A percentile compares a stretch with the other conserved stretches of the same genome.
Evolutionary conservation across 2,113 vertebrate species (phyloP).

Genomic region (Clarias macrocephalus): DNA sequence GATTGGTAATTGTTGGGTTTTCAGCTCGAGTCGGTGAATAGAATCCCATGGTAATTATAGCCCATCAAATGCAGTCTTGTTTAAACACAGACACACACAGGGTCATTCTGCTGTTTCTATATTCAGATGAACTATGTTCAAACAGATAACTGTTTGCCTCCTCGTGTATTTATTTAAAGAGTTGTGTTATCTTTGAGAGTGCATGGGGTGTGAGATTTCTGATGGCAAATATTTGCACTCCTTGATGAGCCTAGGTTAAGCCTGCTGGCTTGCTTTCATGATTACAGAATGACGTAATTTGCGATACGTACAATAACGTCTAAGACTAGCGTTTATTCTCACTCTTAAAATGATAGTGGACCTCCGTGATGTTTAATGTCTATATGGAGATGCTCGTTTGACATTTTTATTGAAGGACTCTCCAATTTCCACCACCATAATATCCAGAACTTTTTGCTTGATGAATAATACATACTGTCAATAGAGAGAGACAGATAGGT

Average conservation of each 20-base stretch:
- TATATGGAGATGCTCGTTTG: not conserved
- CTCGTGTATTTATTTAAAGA: conserved; percentile 24
- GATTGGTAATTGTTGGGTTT: conserved; percentile 56
- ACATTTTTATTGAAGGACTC: not conserved
- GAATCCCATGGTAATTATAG: conserved; percentile 44
- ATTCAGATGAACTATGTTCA: conserved; percentile 35
- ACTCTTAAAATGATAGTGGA: not conserved
- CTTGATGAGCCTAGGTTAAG: conserved; percentile 8
- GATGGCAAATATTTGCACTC: conserved; percentile 23
- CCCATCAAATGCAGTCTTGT: conserved; percentile 60
- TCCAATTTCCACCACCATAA: not conserved
- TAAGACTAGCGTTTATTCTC: not conserved
- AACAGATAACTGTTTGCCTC: conserved; percentile 36
- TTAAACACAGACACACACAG: conserved; percentile 34
- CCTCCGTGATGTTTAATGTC: not conserved
- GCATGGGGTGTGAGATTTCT: not conserved
- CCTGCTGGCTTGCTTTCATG: not conserved
- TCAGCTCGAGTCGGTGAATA: conserved; percentile 38
- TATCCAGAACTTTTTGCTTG: not conserved
- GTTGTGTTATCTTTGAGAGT: not conserved
- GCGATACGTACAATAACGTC: not conserved
- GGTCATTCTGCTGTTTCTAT: conserved; percentile 27
- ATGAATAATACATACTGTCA: not conserved
- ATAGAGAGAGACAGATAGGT: too few relatives aligned
- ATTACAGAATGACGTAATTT: not conserved